Evolutionary conservation across 2,797 vertebrate genomes (phyloP).

Genomic region (Pangasius macronema): DNA sequence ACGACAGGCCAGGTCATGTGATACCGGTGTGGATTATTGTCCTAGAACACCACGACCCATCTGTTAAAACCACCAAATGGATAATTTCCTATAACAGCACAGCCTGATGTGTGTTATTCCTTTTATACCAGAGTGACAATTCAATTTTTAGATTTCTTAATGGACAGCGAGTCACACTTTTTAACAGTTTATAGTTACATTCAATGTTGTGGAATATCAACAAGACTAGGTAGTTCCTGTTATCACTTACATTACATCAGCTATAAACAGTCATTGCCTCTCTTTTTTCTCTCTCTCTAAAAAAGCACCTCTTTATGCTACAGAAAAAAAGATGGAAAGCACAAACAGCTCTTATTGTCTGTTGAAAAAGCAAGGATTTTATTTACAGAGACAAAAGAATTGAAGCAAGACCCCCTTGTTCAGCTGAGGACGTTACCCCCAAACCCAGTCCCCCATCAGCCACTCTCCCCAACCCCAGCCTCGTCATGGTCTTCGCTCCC

Average conservation of each 20-base stretch:
- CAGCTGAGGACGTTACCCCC: too few species aligned
- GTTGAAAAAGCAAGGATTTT: background rate
- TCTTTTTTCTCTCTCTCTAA: background rate
- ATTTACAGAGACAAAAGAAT: background rate
- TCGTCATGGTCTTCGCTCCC: background rate
- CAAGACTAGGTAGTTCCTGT: background rate
- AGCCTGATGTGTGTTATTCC: background rate
- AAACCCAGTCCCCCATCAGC: background rate
- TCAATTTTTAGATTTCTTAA: background rate
- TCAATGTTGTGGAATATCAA: background rate
- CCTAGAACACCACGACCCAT: background rate
- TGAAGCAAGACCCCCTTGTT: background rate
- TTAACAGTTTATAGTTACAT: background rate
- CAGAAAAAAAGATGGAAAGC: background rate
- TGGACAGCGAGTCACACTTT: background rate
- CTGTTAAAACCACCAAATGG: background rate
- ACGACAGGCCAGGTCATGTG: background rate
- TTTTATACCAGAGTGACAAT: background rate
- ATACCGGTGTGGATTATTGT: background rate
- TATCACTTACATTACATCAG: background rate
- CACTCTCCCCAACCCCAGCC: background rate
- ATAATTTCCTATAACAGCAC: background rate
- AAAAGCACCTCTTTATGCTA: background rate
- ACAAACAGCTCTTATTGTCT: background rate
- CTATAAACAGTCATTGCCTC: background rate